Conservation (phyloP, 2,113 vertebrate genomes). For the Podarcis muralis region DNA sequence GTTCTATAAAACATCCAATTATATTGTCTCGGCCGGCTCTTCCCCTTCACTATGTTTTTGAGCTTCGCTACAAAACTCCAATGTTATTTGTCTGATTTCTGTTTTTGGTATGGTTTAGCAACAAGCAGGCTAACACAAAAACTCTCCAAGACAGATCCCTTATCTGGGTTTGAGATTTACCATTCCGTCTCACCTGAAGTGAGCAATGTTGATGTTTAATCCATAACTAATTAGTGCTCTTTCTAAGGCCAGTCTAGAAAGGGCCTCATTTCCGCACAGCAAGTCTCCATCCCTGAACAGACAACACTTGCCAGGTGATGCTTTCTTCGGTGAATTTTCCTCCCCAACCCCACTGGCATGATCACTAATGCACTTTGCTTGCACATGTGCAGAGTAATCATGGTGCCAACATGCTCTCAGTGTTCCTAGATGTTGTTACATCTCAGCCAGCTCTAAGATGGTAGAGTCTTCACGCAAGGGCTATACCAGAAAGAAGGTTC, state of each 20-base stretch:
- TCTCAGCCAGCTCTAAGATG: neutral
- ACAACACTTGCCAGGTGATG: neutral
- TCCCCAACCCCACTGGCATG: neutral
- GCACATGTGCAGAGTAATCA: neutral
- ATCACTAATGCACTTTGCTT: too few relatives aligned
- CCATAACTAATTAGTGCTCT: neutral
- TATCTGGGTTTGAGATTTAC: neutral
- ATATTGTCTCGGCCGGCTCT: neutral
- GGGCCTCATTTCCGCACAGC: neutral
- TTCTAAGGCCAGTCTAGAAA: neutral
- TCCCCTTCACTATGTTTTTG: neutral
- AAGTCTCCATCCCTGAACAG: neutral
- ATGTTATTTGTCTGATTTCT: neutral
- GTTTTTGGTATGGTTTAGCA: neutral
- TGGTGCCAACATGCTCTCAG: too few relatives aligned
- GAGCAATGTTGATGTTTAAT: neutral
- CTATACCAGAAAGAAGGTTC: neutral
- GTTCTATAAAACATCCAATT: slow-evolving; percentile 4
- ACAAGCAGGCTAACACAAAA: neutral
- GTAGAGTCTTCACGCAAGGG: too few relatives aligned
- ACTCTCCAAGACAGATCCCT: neutral
- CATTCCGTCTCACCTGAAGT: neutral
- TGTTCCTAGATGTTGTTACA: neutral
- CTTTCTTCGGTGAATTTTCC: neutral
- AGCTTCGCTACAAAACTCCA: neutral